Base-by-base conservation (phyloP, 2,113 vertebrate genomes). In the Pedetes capensis region DNA sequence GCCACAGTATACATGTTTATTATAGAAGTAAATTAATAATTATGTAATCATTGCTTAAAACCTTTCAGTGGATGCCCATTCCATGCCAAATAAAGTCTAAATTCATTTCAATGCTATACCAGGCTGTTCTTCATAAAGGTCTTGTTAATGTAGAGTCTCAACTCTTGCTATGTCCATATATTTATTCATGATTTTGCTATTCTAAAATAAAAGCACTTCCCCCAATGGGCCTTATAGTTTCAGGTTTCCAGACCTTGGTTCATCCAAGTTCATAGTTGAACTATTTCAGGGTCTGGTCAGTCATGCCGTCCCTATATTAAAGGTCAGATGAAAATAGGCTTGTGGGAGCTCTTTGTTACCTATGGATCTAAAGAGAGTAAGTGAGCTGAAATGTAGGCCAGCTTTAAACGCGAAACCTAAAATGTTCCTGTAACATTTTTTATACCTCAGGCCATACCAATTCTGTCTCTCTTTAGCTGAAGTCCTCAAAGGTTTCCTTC, bases 371-470 rank as follows among this genome's bases (percentile, higher is more conserved):
- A 97, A 95, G 90, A 95, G 75, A 95, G 85, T 92, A 64, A 74
- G 95, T 86, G 74, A 90, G 32, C n/a, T 88, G 68, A 85, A 97
- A 97, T 96, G 78, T 97, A 97, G 97, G 96, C 68, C 95, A 96
- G 51, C 88, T 95, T 95, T 76, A 71, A 96, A 88, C 91, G 79
- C 34, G 68, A 94, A 95, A 79, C 53, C 55, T 95, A 90, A 97
- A 95, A 83, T 88, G 51, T 92, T 66, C 61, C 68, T 5, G 27
- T 22, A 34, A 89, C 61, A 39, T 76, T 97, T 86, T 93, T 51
- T 81, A 89, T 27, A 92, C 9, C n/a, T n/a, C 37, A 69, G n/a
- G 51, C 34, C 59, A 76, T 96, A 78, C 86, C 72, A 59, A 18
- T 88, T 93, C 49, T 92, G 37, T 93, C 37, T 66, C n/a, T 76